Evolutionary conservation across 2,888 invertebrate genomes (phyloP), one percentile per base, ranked within the genome.

Genomic region (Coenonympha arcania): DNA sequence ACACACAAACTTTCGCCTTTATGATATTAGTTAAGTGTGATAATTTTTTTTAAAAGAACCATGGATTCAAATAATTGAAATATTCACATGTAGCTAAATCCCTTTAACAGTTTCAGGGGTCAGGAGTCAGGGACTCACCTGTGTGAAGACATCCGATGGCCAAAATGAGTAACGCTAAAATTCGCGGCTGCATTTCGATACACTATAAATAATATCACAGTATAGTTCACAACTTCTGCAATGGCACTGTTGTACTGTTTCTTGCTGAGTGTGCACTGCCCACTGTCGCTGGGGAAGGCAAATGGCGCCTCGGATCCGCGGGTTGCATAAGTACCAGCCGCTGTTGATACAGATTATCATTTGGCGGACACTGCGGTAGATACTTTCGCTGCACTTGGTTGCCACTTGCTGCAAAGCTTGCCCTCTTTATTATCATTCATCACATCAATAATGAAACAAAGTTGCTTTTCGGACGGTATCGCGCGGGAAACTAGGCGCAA

Each of bases 311-410:
- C 59, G 63, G 65, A 63, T 63, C 62, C 61, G 65, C 62, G 61
- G 54, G 69, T 84, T 84, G 83, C 83, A 83, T 84, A 83, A 84
- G 74, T 69, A 66, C 67, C 66, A 66, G 64, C 66, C 66, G 58
- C 65, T 69, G 69, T 75, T 81, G 79, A 84, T 83, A 81, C 80
- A 81, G 82, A 84, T 84, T 78, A 81, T 81, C 79, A 79, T 84
- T 84, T 85, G 85, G 80, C 81, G 84, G 84, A 79, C 84, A 79
- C 77, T n/a, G n/a, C 65, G 64, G 73, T 73, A n/a, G n/a, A n/a
- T n/a, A 84, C 85, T 85, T 85, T 85, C 85, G 82, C 84, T 79
- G 69, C 70, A 72, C 58, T 68, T 67, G 64, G 64, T 63, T 66
- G 64, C 65, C 62, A 60, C 62, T 63, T 66, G 63, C 66, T 63